Evolutionary conservation across 2,888 invertebrate genomes (phyloP).

Genomic region (Philhelius pedissequus): DNA sequence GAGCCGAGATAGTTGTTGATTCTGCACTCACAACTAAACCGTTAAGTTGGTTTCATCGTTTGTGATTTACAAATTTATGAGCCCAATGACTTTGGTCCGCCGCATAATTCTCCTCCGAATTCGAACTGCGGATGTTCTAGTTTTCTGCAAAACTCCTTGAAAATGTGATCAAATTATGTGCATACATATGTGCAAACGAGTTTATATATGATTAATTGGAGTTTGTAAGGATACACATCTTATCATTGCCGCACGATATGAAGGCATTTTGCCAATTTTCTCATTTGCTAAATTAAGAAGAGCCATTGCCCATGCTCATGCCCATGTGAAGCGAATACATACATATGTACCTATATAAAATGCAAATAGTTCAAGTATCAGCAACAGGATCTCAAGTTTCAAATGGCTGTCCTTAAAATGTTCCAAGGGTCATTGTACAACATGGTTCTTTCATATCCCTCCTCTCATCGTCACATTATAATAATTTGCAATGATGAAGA

Average conservation of each 20-base stretch:
- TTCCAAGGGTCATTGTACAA: constrained; percentile 29
- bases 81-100: constrained; percentile 41
- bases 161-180: background rate
- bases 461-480: background rate
- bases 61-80: constrained; percentile 34
- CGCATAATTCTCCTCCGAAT: background rate
- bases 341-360: background rate
- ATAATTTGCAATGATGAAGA: background rate
- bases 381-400: constrained; percentile 35
- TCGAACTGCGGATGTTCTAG: constrained; percentile 41
- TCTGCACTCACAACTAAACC: constrained; percentile 12
- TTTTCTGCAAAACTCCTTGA: background rate
- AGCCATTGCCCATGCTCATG: background rate
- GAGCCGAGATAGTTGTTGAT: constrained; percentile 15
- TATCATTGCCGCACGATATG: background rate
- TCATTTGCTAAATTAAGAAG: constrained; percentile 36
- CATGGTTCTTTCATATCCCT: background rate
- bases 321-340: background rate
- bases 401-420: constrained; percentile 10
- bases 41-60: background rate
- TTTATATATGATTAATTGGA: constrained; percentile 22
- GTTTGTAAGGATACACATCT: background rate
- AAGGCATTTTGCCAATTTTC: constrained; percentile 58
- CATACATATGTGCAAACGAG: too few species aligned
- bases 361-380: constrained; percentile 14